These are phyloP conservation scores for Pteropus alecto DNA, from an alignment of 2,113 vertebrate species.

Conservation along the genomic window DNA sequence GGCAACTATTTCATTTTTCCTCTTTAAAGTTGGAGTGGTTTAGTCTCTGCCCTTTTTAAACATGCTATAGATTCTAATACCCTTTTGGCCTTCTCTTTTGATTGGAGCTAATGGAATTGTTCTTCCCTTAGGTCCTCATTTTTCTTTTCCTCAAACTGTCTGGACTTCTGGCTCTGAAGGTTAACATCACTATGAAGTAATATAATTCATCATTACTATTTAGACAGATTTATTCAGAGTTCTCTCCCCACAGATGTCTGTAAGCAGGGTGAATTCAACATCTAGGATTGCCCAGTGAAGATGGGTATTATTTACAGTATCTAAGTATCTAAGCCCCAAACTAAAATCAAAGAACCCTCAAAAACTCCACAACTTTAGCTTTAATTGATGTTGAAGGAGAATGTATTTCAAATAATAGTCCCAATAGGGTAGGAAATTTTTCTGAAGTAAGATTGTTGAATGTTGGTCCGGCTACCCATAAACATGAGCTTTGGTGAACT, in stretches of 20 bases:
- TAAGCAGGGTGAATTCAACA: conserved; percentile 76
- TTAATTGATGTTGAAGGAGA: conserved; percentile 11
- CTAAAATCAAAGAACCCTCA: background rate
- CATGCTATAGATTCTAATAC: conserved; percentile 76
- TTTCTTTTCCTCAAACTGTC: conserved; percentile 85
- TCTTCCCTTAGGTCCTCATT: conserved; percentile 79
- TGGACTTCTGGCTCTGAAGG: conserved; percentile 83
- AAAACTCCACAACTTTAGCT: background rate
- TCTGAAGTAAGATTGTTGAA: background rate
- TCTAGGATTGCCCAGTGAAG: conserved; percentile 55
- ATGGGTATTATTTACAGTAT: conserved; percentile 74
- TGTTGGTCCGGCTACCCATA: background rate
- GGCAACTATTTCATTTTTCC: conserved; percentile 33
- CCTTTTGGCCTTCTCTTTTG: conserved; percentile 80
- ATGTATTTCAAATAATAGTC: background rate
- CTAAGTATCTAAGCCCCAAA: background rate
- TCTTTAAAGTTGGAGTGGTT: conserved; percentile 30
- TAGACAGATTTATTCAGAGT: conserved; percentile 84
- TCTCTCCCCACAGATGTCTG: conserved; percentile 41
- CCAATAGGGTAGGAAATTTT: background rate
- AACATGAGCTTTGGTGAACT: background rate
- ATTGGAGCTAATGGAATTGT: conserved; percentile 84
- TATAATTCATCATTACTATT: conserved; percentile 83
- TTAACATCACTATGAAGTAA: conserved; percentile 85
- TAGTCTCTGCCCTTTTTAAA: conserved; percentile 70